Evolutionary conservation across 1,140 invertebrate species (phyloP).

Genomic region (Aphaenogaster rudis): DNA sequence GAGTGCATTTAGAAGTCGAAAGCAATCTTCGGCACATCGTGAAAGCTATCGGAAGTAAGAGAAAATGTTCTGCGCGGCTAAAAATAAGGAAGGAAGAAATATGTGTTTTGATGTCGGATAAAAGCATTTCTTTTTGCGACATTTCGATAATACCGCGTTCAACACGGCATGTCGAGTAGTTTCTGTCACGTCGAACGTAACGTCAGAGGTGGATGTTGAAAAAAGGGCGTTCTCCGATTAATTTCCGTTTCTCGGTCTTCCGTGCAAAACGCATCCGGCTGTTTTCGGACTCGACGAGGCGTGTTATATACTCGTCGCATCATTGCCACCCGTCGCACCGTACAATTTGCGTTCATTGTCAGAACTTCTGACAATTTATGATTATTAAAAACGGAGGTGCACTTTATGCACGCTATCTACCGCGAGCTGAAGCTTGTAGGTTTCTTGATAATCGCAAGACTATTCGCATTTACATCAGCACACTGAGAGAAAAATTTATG

Average conservation of each 20-base stretch:
- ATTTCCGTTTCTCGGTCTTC: slow-evolving; percentile 67
- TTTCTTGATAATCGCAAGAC: neutral
- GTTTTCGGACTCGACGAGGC: slow-evolving; percentile 65
- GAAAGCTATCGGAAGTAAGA: neutral
- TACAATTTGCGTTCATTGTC: slow-evolving; percentile 11
- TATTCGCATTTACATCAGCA: neutral
- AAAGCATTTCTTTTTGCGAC: neutral
- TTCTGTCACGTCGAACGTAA: slow-evolving; percentile 51
- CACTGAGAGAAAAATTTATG: no score
- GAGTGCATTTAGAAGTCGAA: neutral
- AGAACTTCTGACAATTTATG: slow-evolving; percentile 27
- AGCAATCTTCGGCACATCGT: neutral
- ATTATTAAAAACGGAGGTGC: neutral
- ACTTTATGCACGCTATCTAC: neutral
- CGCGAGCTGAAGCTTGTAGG: no score
- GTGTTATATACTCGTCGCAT: slow-evolving; percentile 59
- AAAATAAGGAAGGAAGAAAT: slow-evolving; percentile 11
- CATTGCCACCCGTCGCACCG: slow-evolving; percentile 39
- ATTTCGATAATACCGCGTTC: slow-evolving; percentile 3
- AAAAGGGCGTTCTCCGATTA: slow-evolving; percentile 56
- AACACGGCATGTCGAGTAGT: slow-evolving; percentile 11
- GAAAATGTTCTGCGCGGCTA: neutral
- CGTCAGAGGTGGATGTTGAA: slow-evolving; percentile 27
- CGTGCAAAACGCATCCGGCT: slow-evolving; percentile 63
- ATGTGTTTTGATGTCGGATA: slow-evolving; percentile 11